phyloP scores from a whole-genome alignment of 2,888 invertebrate species.

The Rhamnusium bicolor region DNA sequence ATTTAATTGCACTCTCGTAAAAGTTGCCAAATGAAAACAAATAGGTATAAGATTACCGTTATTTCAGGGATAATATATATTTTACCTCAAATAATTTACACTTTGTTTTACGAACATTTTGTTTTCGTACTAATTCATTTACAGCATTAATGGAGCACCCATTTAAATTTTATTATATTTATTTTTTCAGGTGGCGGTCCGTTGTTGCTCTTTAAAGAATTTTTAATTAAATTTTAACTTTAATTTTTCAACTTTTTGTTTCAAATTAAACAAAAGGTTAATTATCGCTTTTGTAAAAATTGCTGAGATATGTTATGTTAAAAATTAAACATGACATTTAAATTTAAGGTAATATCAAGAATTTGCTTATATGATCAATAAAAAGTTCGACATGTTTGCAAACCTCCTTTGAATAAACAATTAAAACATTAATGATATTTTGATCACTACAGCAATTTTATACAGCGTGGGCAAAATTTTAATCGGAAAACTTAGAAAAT shows the following conservation, averaged over 20 bases:
- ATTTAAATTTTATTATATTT: conserved; percentile 22
- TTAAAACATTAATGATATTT: too few species aligned
- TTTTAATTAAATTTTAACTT: conserved; percentile 15
- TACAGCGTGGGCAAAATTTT: too few species aligned
- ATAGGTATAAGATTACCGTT: conserved; percentile 24
- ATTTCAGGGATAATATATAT: conserved; percentile 25
- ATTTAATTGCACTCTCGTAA: conserved; percentile 22
- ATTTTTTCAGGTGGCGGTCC: conserved; percentile 14
- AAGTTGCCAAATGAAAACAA: conserved; percentile 30
- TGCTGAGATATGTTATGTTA: too few species aligned
- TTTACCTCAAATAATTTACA: conserved; percentile 22
- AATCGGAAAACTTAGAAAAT: too few species aligned
- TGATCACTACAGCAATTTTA: too few species aligned
- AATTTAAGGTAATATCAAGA: too few species aligned
- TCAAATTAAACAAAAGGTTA: neutral
- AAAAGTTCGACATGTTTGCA: too few species aligned
- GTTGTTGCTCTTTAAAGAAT: neutral
- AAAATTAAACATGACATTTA: too few species aligned
- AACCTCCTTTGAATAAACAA: too few species aligned
- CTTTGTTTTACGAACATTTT: conserved; percentile 26
- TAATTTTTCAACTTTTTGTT: neutral
- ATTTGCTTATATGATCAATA: too few species aligned
- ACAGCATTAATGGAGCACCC: neutral
- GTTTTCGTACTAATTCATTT: conserved; percentile 17
- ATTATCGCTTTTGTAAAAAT: neutral